These are phyloP conservation scores for Neostethus bicornis DNA, from an alignment of 2,797 vertebrate species.

Conservation along the genomic window DNA sequence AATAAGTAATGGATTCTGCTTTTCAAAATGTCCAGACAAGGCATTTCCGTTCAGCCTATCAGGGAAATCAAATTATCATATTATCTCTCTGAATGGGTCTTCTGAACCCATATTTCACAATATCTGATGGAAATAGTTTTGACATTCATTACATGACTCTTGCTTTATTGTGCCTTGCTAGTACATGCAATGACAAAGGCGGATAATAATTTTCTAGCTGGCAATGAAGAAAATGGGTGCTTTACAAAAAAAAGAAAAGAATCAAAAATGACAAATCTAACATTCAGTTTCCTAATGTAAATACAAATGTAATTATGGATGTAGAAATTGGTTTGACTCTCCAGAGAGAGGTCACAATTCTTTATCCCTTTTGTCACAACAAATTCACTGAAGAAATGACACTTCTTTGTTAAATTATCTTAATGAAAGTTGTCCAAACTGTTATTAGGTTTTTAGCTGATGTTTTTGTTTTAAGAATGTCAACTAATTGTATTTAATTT, in stretches of 20 bases:
- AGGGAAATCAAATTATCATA: conserved; percentile 85
- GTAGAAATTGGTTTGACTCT: conserved; percentile 73
- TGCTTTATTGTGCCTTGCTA: conserved; percentile 79
- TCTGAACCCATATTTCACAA: conserved; percentile 80
- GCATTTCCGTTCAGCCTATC: conserved; percentile 84
- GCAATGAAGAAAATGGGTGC: conserved; percentile 56
- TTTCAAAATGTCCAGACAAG: conserved; percentile 82
- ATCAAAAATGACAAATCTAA: conserved; percentile 72
- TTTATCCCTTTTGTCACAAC: conserved; percentile 38
- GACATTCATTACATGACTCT: conserved; percentile 82
- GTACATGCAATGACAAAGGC: conserved; percentile 78
- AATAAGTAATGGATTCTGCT: conserved; percentile 86
- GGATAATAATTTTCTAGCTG: conserved; percentile 71
- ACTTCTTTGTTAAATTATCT: conserved; percentile 13
- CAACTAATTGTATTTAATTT: background rate
- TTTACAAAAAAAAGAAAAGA: conserved; percentile 28
- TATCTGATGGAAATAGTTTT: conserved; percentile 82
- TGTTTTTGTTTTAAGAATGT: conserved; percentile 21
- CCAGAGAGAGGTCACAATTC: conserved; percentile 44
- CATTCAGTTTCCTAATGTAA: conserved; percentile 65
- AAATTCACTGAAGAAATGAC: conserved; percentile 29
- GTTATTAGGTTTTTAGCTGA: conserved; percentile 11
- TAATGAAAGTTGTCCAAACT: background rate
- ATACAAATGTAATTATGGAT: conserved; percentile 75
- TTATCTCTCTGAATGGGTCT: conserved; percentile 83